Conservation (phyloP, 2,888 invertebrate genomes). For the Clitarchus hookeri region DNA sequence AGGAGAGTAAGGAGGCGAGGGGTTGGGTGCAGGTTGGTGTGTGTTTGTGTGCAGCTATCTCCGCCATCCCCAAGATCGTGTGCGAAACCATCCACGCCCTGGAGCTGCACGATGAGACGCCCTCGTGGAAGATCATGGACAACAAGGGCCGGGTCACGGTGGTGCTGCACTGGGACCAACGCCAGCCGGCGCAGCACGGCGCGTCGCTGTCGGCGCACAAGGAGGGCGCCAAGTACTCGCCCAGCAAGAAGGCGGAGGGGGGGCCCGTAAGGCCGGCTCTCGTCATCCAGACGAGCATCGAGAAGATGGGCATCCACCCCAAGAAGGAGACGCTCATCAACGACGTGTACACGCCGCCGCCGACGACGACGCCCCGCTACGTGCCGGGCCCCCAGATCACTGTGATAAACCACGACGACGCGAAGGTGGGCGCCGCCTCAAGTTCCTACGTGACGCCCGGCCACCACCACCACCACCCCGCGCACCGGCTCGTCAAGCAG, state of each 20-base stretch:
- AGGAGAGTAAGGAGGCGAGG: background rate
- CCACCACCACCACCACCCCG: conserved; percentile 47
- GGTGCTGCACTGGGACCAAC: conserved; percentile 95
- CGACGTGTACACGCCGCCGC: conserved; percentile 57
- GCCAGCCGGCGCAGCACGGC: conserved; percentile 57
- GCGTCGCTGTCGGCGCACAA: conserved; percentile 44
- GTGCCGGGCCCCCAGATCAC: conserved; percentile 81
- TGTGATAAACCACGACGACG: conserved; percentile 90
- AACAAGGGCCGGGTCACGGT: conserved; percentile 96
- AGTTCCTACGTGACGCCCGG: conserved; percentile 51
- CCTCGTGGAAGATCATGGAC: conserved; percentile 98
- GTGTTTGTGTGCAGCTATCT: conserved; percentile 71
- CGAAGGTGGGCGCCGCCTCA: conserved; percentile 53
- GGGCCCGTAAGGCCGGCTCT: conserved; percentile 68
- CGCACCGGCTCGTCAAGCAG: conserved; percentile 58
- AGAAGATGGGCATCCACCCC: conserved; percentile 58
- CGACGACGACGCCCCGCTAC: conserved; percentile 54
- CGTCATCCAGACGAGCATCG: conserved; percentile 76
- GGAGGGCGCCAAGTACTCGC: conserved; percentile 59
- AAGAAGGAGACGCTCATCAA: conserved; percentile 66
- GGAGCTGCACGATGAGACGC: conserved; percentile 94
- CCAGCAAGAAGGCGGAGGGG: conserved; percentile 60
- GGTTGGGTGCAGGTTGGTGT: background rate
- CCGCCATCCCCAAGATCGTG: conserved; percentile 94
- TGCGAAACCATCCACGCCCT: conserved; percentile 96